phyloP scores from a whole-genome alignment of 1,140 invertebrate species.

The Lepidurus packardi region DNA sequence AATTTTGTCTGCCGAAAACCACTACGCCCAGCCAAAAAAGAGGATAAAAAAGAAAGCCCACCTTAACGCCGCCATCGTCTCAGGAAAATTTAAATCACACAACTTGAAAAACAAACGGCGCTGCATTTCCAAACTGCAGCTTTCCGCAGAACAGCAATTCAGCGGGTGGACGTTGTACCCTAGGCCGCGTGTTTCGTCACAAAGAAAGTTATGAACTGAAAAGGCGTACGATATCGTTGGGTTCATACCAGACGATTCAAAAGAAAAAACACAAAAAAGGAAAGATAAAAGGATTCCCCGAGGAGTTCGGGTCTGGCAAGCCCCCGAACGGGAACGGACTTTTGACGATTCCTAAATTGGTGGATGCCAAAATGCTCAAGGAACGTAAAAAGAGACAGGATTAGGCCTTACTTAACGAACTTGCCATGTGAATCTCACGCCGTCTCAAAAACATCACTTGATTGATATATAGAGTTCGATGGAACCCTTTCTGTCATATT shows the following conservation, averaged over 20 bases:
- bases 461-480: not conserved
- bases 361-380: constrained; percentile 11
- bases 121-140: not conserved
- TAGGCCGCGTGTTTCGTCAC: too few relatives aligned
- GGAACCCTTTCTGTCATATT: not conserved
- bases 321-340: not conserved
- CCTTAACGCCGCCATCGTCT: constrained; percentile 1
- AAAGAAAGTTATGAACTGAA: too few relatives aligned
- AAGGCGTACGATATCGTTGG: too few relatives aligned
- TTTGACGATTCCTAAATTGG: not conserved
- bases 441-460: not conserved
- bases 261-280: too few relatives aligned
- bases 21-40: not conserved
- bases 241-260: too few relatives aligned
- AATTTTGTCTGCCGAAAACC: not conserved
- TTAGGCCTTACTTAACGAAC: constrained; percentile 21
- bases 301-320: not conserved
- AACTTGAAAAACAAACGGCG: not conserved
- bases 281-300: too few relatives aligned
- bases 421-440: constrained; percentile 18
- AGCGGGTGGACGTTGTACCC: too few relatives aligned
- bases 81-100: not conserved
- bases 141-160: too few relatives aligned
- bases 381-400: constrained; percentile 12
- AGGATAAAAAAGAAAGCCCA: not conserved